Conservation (phyloP, 1,140 invertebrate species). For the Drosophila pallidifrons region DNA sequence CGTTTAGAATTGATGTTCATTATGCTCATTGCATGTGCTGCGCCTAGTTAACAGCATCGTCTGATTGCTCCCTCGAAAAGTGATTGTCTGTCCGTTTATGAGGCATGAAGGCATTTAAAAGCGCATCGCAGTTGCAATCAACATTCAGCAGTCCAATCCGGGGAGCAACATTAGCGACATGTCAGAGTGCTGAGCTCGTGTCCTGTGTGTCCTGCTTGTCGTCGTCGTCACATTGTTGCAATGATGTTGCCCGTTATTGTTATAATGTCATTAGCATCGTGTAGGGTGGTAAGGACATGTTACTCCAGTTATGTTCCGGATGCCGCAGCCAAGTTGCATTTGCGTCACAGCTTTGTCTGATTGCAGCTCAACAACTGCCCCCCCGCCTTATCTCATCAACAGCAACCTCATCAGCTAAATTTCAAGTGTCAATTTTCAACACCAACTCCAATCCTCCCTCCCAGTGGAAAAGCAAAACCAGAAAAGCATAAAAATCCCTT, state of each 20-base stretch:
- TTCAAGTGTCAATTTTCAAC: conserved; percentile 82
- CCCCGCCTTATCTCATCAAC: conserved; percentile 3
- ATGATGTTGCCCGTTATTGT: conserved; percentile 71
- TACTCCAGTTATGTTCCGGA: background rate
- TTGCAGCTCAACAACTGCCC: conserved; percentile 54
- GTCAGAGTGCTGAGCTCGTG: conserved; percentile 34
- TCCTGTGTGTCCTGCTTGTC: conserved; percentile 6
- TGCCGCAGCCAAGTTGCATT: conserved; percentile 45
- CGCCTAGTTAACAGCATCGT: conserved; percentile 58
- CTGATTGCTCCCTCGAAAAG: conserved; percentile 46
- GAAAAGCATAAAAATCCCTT: conserved; percentile 60
- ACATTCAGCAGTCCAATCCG: conserved; percentile 28
- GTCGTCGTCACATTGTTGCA: conserved; percentile 69
- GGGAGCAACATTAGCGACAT: conserved; percentile 62
- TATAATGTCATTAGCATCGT: conserved; percentile 76
- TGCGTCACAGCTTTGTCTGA: conserved; percentile 68
- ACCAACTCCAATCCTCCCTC: conserved; percentile 52
- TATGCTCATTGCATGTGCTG: conserved; percentile 16
- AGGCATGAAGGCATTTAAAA: conserved; percentile 77
- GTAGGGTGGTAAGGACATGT: conserved; percentile 5
- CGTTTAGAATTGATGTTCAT: conserved; percentile 50
- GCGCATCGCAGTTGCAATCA: conserved; percentile 64
- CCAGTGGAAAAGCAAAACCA: background rate
- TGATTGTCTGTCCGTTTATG: conserved; percentile 66
- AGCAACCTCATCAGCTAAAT: conserved; percentile 44